Evolutionary conservation across 2,888 invertebrate genomes (phyloP).

Genomic region (Melipona bicolor): DNA sequence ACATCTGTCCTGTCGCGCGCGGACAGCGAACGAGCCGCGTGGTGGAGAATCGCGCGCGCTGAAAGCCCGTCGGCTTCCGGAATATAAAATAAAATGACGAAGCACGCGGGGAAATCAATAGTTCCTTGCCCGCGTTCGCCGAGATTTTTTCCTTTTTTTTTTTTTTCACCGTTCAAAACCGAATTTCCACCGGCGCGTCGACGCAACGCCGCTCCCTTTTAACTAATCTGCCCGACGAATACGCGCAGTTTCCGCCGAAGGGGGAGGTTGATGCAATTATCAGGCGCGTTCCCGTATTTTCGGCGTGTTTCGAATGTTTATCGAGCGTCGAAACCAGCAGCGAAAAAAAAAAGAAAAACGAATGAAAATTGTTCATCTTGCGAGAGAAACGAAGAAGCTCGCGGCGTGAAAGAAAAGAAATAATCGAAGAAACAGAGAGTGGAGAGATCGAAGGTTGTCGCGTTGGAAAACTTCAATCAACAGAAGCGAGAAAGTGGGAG

Average conservation of each 20-base stretch:
- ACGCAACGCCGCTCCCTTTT: neutral
- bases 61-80: neutral
- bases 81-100: slow-evolving; percentile 29
- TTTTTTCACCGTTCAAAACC: neutral
- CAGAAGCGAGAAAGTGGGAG: neutral
- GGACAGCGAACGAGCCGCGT: neutral
- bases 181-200: neutral
- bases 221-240: neutral
- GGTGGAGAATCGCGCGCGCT: slow-evolving; percentile 17
- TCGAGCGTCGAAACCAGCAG: neutral
- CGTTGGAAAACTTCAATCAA: slow-evolving; percentile 24
- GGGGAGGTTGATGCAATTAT: neutral
- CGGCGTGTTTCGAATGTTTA: neutral
- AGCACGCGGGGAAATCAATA: slow-evolving; percentile 26
- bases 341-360: too few species aligned
- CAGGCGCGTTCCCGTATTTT: neutral
- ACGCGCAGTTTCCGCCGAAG: neutral
- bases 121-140: neutral
- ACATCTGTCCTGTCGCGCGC: slow-evolving; percentile 43
- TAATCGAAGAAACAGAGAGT: too few species aligned
- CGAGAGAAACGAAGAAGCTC: too few species aligned
- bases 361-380: too few species aligned
- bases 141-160: neutral
- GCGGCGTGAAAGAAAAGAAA: too few species aligned
- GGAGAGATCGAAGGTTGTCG: too few species aligned